Evolutionary conservation across 37 sponge, comb jelly and placozoan genomes (phyloP), one percentile per base, ranked within the genome.

Genomic region (Halichondria panicea): DNA sequence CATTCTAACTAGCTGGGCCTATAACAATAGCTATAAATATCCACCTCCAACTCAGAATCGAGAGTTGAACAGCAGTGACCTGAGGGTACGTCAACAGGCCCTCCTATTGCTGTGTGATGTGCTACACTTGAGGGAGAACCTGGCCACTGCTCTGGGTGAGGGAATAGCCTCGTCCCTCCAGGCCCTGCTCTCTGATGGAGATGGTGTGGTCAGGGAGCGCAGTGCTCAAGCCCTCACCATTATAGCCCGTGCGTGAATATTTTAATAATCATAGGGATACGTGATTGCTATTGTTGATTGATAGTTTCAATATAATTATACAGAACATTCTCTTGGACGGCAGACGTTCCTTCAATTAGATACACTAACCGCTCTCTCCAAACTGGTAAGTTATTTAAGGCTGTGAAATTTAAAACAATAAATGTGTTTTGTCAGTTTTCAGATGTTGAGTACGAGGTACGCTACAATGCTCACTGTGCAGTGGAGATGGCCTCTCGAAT

Each of bases 41-140:
- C 38, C 32, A 64, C 38, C 65, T 43, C n/a, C 66, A 63, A 59
- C 0, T 0, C 61, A 93, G 94, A 90, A 89, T 37, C 57, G 92
- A 25, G 94, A 93, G 60, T 35, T 93, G 39, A 35, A 72, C 12
- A 70, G 83, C 24, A 25, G 24, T 35, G 83, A 85, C n/a, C 69
- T 79, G 33, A 31, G 33, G 19, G 75, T 84, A 37, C 66, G 83
- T 22, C 83, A 82, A 54, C 77, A 84, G 54, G 92, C 92, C 9
- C 63, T 93, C 43, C 41, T 81, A 21, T 30, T 89, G 6, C 68
- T 93, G n/a, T 28, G 54, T 31, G 92, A 93, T 69, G 84, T 93
- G 13, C 24, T 93, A 43, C 94, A 93, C 67, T 86, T 81, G 60
- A 84, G 88, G 65, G 94, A 93, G 44, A 81, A 90, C 32, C 84